Evolutionary conservation across 2,797 vertebrate genomes (phyloP).

Genomic region (Lithobates pipiens): DNA sequence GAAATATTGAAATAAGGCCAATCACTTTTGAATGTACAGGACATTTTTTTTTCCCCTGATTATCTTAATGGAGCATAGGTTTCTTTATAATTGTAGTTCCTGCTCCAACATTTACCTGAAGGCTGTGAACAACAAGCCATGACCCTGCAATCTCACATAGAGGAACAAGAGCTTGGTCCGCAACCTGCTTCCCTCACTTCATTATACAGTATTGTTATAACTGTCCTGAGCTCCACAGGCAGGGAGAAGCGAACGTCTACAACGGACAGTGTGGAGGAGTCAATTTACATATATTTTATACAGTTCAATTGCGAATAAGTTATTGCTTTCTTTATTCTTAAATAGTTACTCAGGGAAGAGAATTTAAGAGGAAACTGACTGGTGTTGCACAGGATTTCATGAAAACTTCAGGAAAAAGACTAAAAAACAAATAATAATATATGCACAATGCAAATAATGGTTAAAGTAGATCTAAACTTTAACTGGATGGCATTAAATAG

Average conservation of each 20-base stretch:
- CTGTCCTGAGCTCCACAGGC: background rate
- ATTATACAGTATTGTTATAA: slow-evolving; percentile 23
- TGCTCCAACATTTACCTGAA: background rate
- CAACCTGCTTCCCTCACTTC: background rate
- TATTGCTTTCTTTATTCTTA: background rate
- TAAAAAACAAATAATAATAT: too few relatives aligned
- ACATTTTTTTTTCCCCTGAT: background rate
- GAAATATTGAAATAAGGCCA: background rate
- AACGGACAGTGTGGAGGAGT: slow-evolving; percentile 6
- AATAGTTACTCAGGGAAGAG: background rate
- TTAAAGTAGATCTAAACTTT: too few relatives aligned
- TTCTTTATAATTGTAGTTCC: background rate
- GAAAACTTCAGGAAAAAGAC: too few relatives aligned
- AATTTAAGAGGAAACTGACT: background rate
- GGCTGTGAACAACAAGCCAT: background rate
- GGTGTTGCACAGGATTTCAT: too few relatives aligned
- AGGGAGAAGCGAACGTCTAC: background rate
- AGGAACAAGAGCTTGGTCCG: background rate
- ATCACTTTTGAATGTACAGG: background rate
- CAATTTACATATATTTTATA: background rate
- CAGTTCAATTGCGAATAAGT: background rate
- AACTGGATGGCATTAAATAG: too few relatives aligned
- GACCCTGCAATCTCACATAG: background rate
- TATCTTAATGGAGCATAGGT: background rate
- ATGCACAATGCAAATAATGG: too few relatives aligned